Evolutionary conservation across 1,140 invertebrate genomes (phyloP), one percentile per base, ranked within the genome.

Genomic region (Luehdorfia chinensis): DNA sequence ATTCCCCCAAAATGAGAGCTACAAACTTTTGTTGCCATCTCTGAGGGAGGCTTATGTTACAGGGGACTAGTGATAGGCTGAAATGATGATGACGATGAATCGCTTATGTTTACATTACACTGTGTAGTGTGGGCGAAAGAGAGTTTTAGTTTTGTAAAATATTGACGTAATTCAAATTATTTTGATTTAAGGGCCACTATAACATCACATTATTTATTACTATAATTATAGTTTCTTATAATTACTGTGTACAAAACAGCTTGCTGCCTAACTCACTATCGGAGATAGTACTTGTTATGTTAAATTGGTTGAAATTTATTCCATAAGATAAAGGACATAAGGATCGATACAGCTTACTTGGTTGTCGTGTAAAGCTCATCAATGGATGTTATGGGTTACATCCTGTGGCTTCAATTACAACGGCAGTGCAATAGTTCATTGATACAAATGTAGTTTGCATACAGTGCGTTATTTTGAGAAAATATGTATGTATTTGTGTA

Each of bases 391-490:
- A 80, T 77, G 62, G 64, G 66, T 50, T 61, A 66, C 75, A 76
- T 76, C 74, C 75, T 81, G 75, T 60, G 56, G 71, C 61, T 67
- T 73, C 69, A 72, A 80, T 79, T 79, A 73, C 72, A 71, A 60
- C 51, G 57, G 37, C 59, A 66, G 47, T 64, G 66, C 66, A 76
- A 51, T 60, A 48, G 64, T 69, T 70, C 71, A 75, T 74, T 74
- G 68, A 70, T 78, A 66, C 45, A 50, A 62, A 65, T 60, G 50
- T 51, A 36, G 62, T 60, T 50, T 37, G 34, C 18, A 37, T 23
- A 21, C 34, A 34, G 32, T 7, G 9, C 34, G 21, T 16, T 37
- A n/a, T n/a, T n/a, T n/a, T n/a, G n/a, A n/a, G n/a, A n/a, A n/a
- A n/a, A n/a, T n/a, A n/a, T n/a, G n/a, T n/a, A n/a, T 18, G 32